These are phyloP conservation scores for Hyposoter didymator DNA, from an alignment of 2,888 invertebrate species.

Conservation along the genomic window DNA sequence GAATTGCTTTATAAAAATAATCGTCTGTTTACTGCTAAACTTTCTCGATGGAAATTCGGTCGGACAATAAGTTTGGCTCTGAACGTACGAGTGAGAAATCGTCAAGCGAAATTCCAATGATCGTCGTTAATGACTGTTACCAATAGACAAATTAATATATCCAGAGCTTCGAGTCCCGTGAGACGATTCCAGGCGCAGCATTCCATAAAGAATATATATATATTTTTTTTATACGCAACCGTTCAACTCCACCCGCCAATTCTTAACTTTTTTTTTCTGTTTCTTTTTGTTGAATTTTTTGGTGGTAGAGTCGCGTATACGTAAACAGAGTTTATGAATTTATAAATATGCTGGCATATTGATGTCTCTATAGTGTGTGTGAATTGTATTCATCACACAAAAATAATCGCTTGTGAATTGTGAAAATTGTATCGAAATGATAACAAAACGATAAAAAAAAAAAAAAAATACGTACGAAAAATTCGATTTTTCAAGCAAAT, in stretches of 20 bases:
- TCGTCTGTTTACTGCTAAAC: not conserved
- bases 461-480: slow-evolving; percentile 20
- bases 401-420: slow-evolving; percentile 50
- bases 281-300: not conserved
- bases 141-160: slow-evolving; percentile 52
- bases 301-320: slow-evolving; percentile 15
- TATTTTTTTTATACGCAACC: slow-evolving; percentile 62
- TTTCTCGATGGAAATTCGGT: not conserved
- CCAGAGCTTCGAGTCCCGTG: slow-evolving; percentile 16
- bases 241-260: not conserved
- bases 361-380: slow-evolving; percentile 28
- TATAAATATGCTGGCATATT: slow-evolving; percentile 68
- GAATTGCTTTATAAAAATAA: not conserved
- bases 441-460: not conserved
- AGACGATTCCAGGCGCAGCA: slow-evolving; percentile 62
- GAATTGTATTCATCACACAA: slow-evolving; percentile 50
- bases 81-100: not conserved
- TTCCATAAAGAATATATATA: slow-evolving; percentile 65
- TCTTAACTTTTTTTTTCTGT: not conserved
- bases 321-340: slow-evolving; percentile 36
- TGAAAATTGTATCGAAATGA: slow-evolving; percentile 46
- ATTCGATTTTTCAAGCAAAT: slow-evolving; percentile 39
- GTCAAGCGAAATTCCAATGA: not conserved
- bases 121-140: slow-evolving; percentile 26
- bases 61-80: not conserved